Percentiles rank a stretch among this genome's conserved stretches.
Evolutionary conservation across 2,113 vertebrate species (phyloP).

Genomic region (Dendropsophus ebraccatus): DNA sequence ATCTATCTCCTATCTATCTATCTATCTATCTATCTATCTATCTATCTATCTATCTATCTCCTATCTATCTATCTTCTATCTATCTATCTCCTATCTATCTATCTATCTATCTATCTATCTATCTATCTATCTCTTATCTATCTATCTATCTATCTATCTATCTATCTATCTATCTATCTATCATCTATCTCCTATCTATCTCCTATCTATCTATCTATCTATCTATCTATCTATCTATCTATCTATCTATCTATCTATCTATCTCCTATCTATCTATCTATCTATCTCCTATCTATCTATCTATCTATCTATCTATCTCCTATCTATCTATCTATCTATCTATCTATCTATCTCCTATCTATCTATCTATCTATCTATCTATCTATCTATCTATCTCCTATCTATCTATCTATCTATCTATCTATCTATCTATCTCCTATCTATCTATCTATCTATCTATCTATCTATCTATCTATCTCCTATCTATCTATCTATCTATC

Average conservation of each 20-base stretch:
- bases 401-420: too few relatives aligned
- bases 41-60: neutral
- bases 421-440: too few relatives aligned
- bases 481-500: too few relatives aligned
- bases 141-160: neutral
- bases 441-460: too few relatives aligned
- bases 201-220: too few relatives aligned
- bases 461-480: too few relatives aligned
- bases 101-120: neutral
- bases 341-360: slow-evolving; percentile 1
- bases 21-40: neutral
- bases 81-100: neutral
- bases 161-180: too few relatives aligned
- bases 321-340: slow-evolving; percentile 2
- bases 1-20: too few relatives aligned
- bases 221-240: too few relatives aligned
- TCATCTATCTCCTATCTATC: neutral
- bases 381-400: neutral
- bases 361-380: neutral
- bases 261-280: neutral
- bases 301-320: too few relatives aligned
- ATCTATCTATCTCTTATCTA: too few relatives aligned
- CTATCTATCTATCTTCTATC: neutral
- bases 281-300: neutral
- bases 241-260: too few relatives aligned